Evolutionary conservation across 2,797 vertebrate genomes (phyloP).

Genomic region (Gymnopithys bicolor): DNA sequence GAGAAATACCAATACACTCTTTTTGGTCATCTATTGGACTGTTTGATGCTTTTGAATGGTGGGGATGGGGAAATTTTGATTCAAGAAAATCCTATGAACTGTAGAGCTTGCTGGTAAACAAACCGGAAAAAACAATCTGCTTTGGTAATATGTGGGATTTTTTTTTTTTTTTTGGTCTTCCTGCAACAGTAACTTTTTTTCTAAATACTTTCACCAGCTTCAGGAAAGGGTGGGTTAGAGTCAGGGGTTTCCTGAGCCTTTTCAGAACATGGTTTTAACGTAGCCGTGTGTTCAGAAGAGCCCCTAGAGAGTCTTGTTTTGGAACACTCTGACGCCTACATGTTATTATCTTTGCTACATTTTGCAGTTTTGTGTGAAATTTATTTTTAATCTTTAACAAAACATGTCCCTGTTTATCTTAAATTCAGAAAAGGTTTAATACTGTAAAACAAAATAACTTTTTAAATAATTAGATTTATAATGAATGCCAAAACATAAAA

Average conservation of each 20-base stretch:
- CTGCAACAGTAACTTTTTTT: constrained; percentile 52
- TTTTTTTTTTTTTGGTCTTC: constrained; percentile 27
- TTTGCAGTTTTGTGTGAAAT: constrained; percentile 80
- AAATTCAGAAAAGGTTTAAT: constrained; percentile 76
- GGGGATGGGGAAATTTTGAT: neutral
- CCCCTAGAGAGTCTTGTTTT: constrained; percentile 83
- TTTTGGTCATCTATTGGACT: neutral
- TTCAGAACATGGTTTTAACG: constrained; percentile 76
- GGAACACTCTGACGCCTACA: constrained; percentile 81
- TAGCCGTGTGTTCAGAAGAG: constrained; percentile 71
- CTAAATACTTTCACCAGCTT: constrained; percentile 78
- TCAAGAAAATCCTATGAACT: neutral
- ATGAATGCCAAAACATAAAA: constrained; percentile 81
- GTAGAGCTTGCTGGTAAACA: constrained; percentile 42
- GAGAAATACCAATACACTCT: neutral
- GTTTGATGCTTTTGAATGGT: neutral
- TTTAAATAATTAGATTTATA: constrained; percentile 82
- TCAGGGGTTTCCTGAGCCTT: constrained; percentile 82
- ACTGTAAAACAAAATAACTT: constrained; percentile 80
- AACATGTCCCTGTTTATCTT: constrained; percentile 80
- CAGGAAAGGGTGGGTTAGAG: constrained; percentile 83
- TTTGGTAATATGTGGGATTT: constrained; percentile 6
- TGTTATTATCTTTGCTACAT: constrained; percentile 78
- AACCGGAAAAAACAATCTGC: constrained; percentile 54
- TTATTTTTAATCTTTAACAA: constrained; percentile 83